Base-by-base conservation (phyloP, 2,888 invertebrate genomes). In the Carcina quercana region DNA sequence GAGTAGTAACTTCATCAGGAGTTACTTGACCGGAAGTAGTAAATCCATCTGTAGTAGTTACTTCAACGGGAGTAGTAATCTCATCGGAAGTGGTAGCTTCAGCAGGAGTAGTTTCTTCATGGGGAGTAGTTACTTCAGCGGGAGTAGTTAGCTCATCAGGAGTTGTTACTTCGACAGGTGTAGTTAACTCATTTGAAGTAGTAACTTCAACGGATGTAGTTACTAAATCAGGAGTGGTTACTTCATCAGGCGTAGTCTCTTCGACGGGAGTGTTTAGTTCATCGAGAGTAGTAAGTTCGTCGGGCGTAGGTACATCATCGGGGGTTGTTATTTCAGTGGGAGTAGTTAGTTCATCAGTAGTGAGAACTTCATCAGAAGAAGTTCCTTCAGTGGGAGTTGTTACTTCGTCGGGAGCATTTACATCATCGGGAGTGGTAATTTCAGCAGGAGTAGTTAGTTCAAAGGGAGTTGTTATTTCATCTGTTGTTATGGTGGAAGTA, bases 401-500 rank as follows among this genome's bases (percentile, higher is more conserved):
- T 21, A 21, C 34, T 19, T 12, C 26, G n/a, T n/a, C 25, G 3
- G 41, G 41, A 7, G 32, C 7, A 17, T 7, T 22, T 12, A 37
- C 32, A 10, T 32, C 25, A 2, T 13, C 3, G 14, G 20, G 20
- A 21, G n/a, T n/a, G n/a, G 20, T 29, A 25, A 35, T 38, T n/a
- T n/a, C n/a, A n/a, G 34, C 35, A 14, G 34, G 30, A 10, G 29
- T 30, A 10, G 27, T 7, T 13, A 19, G 1, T 8, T 28, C 19
- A 6, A 15, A 14, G 2, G 22, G 8, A 3, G 30, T 5, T 5
- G 15, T 15, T 4, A 21, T 20, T 3, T 4, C n/a, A 20, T 20
- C 20, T 8, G 36, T 40, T n/a, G 37, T 25, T 15, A 30, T 15
- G n/a, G 35, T 11, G n/a, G 25, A 31, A 1, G 28, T 19, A 11